Percentiles rank a stretch among this genome's conserved stretches.
Evolutionary conservation across 1,140 invertebrate species (phyloP).

Genomic region (Acyrthosiphon pisum): DNA sequence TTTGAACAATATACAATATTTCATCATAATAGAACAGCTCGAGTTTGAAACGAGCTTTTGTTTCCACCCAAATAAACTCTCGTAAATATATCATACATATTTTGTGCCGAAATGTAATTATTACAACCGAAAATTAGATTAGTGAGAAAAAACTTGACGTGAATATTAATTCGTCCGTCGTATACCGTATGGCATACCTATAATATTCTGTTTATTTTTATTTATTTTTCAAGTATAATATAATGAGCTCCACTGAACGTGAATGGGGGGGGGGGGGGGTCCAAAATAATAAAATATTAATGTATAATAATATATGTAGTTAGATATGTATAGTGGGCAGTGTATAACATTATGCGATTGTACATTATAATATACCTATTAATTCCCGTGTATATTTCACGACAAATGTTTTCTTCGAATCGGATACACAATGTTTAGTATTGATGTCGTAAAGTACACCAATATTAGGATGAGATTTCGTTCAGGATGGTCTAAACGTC

Average conservation of each 20-base stretch:
- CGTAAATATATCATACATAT: neutral
- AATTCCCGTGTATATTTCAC: neutral
- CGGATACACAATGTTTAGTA: neutral
- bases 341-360: neutral
- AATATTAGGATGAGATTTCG: neutral
- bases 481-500: neutral
- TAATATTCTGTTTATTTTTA: neutral
- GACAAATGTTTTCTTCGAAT: neutral
- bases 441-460: neutral
- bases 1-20: neutral
- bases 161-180: neutral
- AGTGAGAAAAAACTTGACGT: neutral
- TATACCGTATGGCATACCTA: neutral
- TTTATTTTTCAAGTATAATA: neutral
- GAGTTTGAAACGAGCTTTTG: neutral
- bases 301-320: no score
- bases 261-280: no score
- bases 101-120: neutral
- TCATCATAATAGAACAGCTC: neutral
- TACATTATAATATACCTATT: neutral
- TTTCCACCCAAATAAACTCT: neutral
- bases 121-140: neutral
- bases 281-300: neutral
- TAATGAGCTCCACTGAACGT: neutral
- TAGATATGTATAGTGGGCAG: neutral